A percentile compares a stretch with the other conserved stretches of the same genome.
Evolutionary conservation across 30 jellyfish, hydroid and myxozoan species (phyloP).

Genomic region (Mastigias papua): DNA sequence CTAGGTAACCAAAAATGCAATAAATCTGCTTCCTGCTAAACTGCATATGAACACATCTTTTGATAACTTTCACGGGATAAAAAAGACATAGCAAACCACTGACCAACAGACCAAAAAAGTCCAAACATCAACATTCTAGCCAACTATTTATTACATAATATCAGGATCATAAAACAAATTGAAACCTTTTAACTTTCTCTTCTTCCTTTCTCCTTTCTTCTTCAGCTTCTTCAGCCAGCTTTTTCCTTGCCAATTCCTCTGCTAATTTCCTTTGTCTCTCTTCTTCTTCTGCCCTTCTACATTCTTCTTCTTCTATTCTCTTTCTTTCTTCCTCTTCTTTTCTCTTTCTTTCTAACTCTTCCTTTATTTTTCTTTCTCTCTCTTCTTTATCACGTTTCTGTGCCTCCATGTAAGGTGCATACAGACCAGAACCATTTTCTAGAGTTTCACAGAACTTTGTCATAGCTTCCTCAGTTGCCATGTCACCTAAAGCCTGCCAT

Average conservation of each 20-base stretch:
- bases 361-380: slow-evolving; percentile 69
- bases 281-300: slow-evolving; percentile 88
- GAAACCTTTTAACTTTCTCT: slow-evolving; percentile 41
- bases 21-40: no score
- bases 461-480: slow-evolving; percentile 81
- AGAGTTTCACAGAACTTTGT: slow-evolving; percentile 74
- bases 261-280: slow-evolving; percentile 79
- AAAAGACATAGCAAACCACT: no score
- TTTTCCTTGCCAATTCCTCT: slow-evolving; percentile 77
- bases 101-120: no score
- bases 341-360: slow-evolving; percentile 81
- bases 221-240: slow-evolving; percentile 87
- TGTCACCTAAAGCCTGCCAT: slow-evolving; percentile 89
- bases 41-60: no score
- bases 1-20: no score
- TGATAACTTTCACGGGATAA: no score
- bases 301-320: slow-evolving; percentile 85
- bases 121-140: no score
- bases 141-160: no score
- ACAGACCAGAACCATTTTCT: slow-evolving; percentile 69
- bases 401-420: slow-evolving; percentile 80
- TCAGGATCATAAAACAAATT: neutral
- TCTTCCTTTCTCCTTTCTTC: slow-evolving; percentile 61
- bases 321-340: slow-evolving; percentile 84
- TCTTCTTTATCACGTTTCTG: slow-evolving; percentile 86